Percentiles rank a stretch among this genome's conserved stretches.
Conservation (phyloP, 2,888 invertebrate genomes). For the Drosophila austrosaltans region DNA sequence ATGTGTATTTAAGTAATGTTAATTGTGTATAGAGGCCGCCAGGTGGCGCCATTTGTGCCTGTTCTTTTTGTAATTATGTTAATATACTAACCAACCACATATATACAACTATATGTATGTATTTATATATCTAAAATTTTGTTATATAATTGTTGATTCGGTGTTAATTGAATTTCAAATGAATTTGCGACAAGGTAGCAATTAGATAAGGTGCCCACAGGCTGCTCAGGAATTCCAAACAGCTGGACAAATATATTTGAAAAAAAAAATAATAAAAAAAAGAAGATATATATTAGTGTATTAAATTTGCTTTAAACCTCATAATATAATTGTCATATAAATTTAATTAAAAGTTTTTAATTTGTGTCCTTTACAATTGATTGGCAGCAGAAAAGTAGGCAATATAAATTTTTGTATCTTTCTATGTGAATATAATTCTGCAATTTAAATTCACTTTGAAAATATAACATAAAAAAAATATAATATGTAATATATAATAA, state of each 20-base stretch:
- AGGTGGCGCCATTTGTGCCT: constrained; percentile 36
- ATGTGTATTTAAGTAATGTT: constrained; percentile 81
- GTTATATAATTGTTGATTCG: constrained; percentile 55
- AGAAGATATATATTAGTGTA: neutral
- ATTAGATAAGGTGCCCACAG: constrained; percentile 36
- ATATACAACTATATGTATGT: too few relatives aligned
- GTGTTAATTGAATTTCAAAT: constrained; percentile 67
- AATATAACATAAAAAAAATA: too few relatives aligned
- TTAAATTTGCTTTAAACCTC: neutral
- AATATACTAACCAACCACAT: constrained; percentile 25
- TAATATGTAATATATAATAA: too few relatives aligned
- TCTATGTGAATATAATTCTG: too few relatives aligned
- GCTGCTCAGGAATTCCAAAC: neutral
- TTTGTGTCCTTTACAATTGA: neutral
- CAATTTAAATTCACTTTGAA: too few relatives aligned
- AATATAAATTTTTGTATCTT: neutral
- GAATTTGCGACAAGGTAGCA: constrained; percentile 38
- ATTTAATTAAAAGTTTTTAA: neutral
- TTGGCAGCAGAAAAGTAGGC: constrained; percentile 1
- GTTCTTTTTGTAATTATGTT: constrained; percentile 52
- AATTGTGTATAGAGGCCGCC: constrained; percentile 65
- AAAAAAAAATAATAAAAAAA: neutral
- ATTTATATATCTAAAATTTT: constrained; percentile 47
- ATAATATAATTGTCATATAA: neutral
- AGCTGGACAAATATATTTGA: constrained; percentile 3